Base-by-base conservation (phyloP, 2,888 invertebrate species). In the Prosapia bicincta region DNA sequence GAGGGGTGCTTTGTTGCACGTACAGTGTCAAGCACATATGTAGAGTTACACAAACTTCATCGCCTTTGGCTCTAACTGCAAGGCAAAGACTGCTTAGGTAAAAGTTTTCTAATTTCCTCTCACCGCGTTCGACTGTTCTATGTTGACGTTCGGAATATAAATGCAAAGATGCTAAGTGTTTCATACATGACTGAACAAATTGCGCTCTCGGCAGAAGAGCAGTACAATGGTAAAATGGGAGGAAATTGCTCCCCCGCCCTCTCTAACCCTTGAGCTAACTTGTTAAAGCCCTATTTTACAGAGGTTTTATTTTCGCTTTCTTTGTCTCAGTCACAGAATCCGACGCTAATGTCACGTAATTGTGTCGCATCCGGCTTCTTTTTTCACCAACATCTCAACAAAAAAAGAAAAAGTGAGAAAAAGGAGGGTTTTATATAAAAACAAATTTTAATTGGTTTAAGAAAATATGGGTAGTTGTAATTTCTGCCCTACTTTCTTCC, bases 231-330 rank as follows among this genome's bases (percentile, higher is more conserved):
- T 24, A 66, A 66, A 77, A 43, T 74, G 77, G 73, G 74, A 74
- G 79, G 79, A 79, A 79, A 79, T 79, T 78, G 79, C 74, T 69
- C 76, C 75, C 30, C 70, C 74, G 69, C 71, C 26, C 30, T 69
- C 43, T 38, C 72, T 38, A 6, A 20, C 26, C 25, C 26, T 26
- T 69, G 20, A 30, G 28, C 30, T 69, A 69, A 26, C 26, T 28
- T 28, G 28, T 69, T 26, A 69, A 69, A 69, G 69, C 23, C 1
- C 69, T 69, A 30, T 69, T 69, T 26, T 30, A 30, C 69, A 69
- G 26, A 15, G n/a, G 30, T 30, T 28, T 26, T 30, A 69, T 69
- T 69, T 26, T 69, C 69, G n/a, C 20, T 23, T 28, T 25, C 69
- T 69, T 28, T 69, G 26, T 54, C 20, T 54, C 54, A 54, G 5